These are phyloP conservation scores for Epistrophella euchroma DNA, from an alignment of 2,888 invertebrate genomes.

Conservation along the genomic window DNA sequence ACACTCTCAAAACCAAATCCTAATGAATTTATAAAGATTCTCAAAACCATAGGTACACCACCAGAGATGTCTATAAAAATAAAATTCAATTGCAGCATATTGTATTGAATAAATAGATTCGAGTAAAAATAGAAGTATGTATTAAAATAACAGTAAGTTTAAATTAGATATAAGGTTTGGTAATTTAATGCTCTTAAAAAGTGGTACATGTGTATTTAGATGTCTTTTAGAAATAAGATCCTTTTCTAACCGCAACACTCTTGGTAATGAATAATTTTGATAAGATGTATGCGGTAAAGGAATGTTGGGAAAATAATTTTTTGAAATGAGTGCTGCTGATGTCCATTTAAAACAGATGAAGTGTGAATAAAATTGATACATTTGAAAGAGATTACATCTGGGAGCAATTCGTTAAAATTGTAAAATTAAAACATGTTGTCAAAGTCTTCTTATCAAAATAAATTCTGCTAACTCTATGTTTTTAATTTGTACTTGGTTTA, in stretches of 20 bases:
- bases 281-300: conserved; percentile 18
- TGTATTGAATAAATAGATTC: conserved; percentile 50
- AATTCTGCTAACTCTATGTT: too few species aligned
- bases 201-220: conserved; percentile 12
- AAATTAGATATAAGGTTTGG: conserved; percentile 3
- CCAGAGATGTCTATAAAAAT: conserved; percentile 30
- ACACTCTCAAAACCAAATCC: conserved; percentile 59
- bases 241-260: conserved; percentile 56
- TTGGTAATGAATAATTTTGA: conserved; percentile 63
- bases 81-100: conserved; percentile 39
- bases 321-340: conserved; percentile 21
- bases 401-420: too few species aligned
- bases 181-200: conserved; percentile 67
- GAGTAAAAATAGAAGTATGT: conserved; percentile 16
- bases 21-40: conserved; percentile 74
- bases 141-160: conserved; percentile 13
- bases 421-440: too few species aligned
- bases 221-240: conserved; percentile 51
- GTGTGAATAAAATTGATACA: conserved; percentile 40
- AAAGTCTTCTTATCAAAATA: too few species aligned
- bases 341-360: conserved; percentile 48
- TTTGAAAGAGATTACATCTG: not conserved
- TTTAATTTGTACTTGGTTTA: too few species aligned
- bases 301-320: not conserved
- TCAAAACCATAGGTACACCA: conserved; percentile 35